Evolutionary conservation across 2,888 invertebrate genomes (phyloP), one percentile per base, ranked within the genome.

Genomic region (Eremobia ochroleuca): DNA sequence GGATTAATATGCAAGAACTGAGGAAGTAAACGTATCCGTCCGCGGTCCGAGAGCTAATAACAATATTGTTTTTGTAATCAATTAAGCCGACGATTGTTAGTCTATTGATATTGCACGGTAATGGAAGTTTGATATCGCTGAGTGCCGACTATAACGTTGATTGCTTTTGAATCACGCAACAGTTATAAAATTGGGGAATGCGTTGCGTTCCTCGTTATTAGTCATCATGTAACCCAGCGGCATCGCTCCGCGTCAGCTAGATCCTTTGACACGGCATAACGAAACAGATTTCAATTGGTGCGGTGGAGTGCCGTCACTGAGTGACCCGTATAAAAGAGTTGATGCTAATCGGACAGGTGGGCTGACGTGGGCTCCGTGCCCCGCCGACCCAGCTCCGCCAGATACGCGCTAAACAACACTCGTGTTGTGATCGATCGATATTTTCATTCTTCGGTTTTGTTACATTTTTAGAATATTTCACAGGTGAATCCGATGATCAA

Each of bases 281-380:
- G 95, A 95, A 96, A 95, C 94, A 93, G 95, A 95, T 95, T 96
- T 96, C 94, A 94, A 95, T 96, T 95, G 94, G 92, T 92, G 92
- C 93, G 82, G 82, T 58, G 68, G 73, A 83, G 78, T 67, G 86
- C 83, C 92, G 93, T 92, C 92, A 93, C 92, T 92, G 94, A 92
- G 94, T 95, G 95, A 95, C 95, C 95, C 93, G 93, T 91, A 94
- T 93, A 94, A 93, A 93, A 91, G 92, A 94, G 94, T 94, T 96
- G 96, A 96, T 96, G 94, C 93, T 96, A 96, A 95, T 96, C 96
- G 95, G 96, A 96, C 96, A 97, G 96, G 94, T 95, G 95, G 93
- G 93, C 91, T 93, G 96, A 95, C 94, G 92, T 90, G 92, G 92
- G 90, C 87, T 85, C 82, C 74, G 84, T 90, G 90, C 88, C 87